Base-by-base conservation (phyloP, 2,888 invertebrate genomes). In the Trypoxylon attenuatum region DNA sequence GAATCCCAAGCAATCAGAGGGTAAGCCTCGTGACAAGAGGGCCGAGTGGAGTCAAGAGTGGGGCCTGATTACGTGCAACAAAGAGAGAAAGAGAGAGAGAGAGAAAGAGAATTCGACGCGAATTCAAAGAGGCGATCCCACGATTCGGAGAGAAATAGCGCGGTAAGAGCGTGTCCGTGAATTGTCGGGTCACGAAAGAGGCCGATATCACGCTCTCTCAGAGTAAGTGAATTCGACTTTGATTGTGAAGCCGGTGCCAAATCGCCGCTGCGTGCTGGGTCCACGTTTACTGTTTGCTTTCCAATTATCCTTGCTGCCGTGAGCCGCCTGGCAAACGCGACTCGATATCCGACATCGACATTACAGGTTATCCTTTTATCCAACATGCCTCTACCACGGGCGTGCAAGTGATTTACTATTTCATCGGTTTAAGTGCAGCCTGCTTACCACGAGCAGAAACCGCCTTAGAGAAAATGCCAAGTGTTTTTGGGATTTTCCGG, bases 211-310 rank as follows among this genome's bases (percentile, higher is more conserved):
- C n/a, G n/a, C n/a, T n/a, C n/a, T n/a, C 55, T 50, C 59, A 55
- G 67, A 59, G 62, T 70, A 71, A 67, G 71, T 63, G 64, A 69
- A 69, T 71, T 72, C 67, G 63, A 47, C 63, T 69, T 74, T 67
- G 63, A 69, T 75, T 63, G 67, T 50, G 65, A 62, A 64, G 23
- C 51, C 61, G 49, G 63, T 68, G 72, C 68, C 70, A 74, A 76
- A 74, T 74, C 71, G 59, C 29, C 55, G 41, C 47, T 55, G 59
- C 27, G 45, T n/a, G 43, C 41, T 54, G 43, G 59, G 53, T 74
- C 43, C 63, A 51, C 57, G 47, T 74, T 66, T 55, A 60, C 62
- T 61, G 51, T 72, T 76, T 76, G 73, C 49, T 71, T 67, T 71
- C 57, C 66, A 72, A 73, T 76, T 78, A 78, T 76, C 68, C 64